These are phyloP conservation scores for Polylopha cassiicola DNA, from an alignment of 2,888 invertebrate species.

Conservation along the genomic window DNA sequence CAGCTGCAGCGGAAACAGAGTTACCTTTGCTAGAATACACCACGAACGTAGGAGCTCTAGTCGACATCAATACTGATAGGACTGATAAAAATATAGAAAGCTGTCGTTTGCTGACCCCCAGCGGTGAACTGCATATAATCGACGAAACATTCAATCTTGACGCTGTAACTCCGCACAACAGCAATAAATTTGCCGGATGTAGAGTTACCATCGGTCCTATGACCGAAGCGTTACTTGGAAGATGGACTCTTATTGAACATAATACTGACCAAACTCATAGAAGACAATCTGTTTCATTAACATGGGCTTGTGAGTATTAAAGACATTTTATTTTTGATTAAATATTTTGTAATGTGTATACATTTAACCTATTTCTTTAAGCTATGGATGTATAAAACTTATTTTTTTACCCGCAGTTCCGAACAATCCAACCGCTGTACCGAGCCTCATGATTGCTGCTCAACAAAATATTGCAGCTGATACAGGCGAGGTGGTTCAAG, in stretches of 20 bases:
- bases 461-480: slow-evolving; percentile 34
- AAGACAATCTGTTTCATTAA: slow-evolving; percentile 31
- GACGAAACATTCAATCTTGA: not conserved
- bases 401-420: slow-evolving; percentile 16
- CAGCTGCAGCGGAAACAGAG: slow-evolving; percentile 13
- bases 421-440: slow-evolving; percentile 10
- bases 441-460: slow-evolving; percentile 13
- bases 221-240: slow-evolving; percentile 28
- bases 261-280: slow-evolving; percentile 24
- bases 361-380: no score
- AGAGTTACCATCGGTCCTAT: slow-evolving; percentile 36
- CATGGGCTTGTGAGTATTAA: slow-evolving; percentile 33
- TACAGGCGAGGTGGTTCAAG: slow-evolving; percentile 31
- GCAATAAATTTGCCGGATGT: slow-evolving; percentile 33
- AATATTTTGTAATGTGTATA: no score
- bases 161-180: slow-evolving; percentile 26
- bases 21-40: slow-evolving; percentile 16
- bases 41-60: slow-evolving; percentile 14
- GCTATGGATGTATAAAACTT: not conserved
- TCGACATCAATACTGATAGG: slow-evolving; percentile 15
- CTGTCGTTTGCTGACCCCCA: slow-evolving; percentile 10
- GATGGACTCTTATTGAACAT: slow-evolving; percentile 33
- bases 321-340: slow-evolving; percentile 13
- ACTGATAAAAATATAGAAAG: slow-evolving; percentile 7
- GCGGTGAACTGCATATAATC: slow-evolving; percentile 6